phyloP scores from a whole-genome alignment of 2,888 invertebrate genomes.

The Drosophila planitibia region DNA sequence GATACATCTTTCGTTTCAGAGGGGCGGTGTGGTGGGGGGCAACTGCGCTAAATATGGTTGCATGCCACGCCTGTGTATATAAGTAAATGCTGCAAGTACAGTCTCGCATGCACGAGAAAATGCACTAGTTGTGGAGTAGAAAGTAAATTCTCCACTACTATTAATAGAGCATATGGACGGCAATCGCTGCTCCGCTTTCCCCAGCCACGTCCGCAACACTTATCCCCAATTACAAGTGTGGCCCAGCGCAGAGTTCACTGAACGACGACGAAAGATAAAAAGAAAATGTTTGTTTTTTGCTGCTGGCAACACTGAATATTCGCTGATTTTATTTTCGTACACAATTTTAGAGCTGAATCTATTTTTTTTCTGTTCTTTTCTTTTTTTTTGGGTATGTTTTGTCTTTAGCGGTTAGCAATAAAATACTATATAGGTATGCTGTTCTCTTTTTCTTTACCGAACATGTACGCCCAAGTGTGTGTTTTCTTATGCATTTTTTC shows the following conservation, averaged over 20 bases:
- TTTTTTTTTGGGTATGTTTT: constrained; percentile 33
- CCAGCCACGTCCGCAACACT: constrained; percentile 34
- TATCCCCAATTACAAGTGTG: constrained; percentile 12
- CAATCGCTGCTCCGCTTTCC: constrained; percentile 51
- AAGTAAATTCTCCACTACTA: constrained; percentile 54
- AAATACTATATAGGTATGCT: constrained; percentile 61
- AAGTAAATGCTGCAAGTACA: constrained; percentile 41
- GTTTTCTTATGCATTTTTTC: constrained; percentile 45
- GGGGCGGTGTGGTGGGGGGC: background rate
- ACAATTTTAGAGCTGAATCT: constrained; percentile 47
- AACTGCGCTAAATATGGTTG: constrained; percentile 36
- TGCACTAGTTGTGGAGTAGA: constrained; percentile 37
- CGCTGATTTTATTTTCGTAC: constrained; percentile 68
- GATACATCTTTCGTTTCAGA: constrained; percentile 17
- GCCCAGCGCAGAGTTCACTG: constrained; percentile 48
- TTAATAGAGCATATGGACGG: constrained; percentile 44
- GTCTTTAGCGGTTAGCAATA: constrained; percentile 33
- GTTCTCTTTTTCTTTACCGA: constrained; percentile 3
- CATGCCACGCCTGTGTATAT: constrained; percentile 27
- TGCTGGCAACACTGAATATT: constrained; percentile 59
- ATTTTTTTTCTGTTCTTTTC: constrained; percentile 16
- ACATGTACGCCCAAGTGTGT: constrained; percentile 17
- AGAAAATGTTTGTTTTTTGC: constrained; percentile 45
- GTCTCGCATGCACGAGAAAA: constrained; percentile 34
- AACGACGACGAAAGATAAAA: constrained; percentile 41